Evolutionary conservation across 2,113 vertebrate species (phyloP).

Genomic region (Gopherus evgoodei): DNA sequence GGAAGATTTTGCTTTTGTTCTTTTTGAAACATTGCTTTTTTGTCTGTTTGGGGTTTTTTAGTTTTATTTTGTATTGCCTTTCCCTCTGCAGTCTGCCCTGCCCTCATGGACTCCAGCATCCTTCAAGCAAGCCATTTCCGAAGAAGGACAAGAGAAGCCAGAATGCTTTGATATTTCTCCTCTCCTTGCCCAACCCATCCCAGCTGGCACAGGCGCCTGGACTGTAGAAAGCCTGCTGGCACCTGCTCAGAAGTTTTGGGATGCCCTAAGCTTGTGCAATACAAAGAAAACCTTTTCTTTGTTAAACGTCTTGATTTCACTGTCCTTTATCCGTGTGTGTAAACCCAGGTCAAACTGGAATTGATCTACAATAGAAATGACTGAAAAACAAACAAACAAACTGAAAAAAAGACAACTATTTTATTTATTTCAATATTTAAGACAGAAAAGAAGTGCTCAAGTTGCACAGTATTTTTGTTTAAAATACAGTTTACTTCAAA

Average conservation of each 20-base stretch:
- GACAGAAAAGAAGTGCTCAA: conserved; percentile 77
- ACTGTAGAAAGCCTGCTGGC: conserved; percentile 67
- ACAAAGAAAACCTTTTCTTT: conserved; percentile 73
- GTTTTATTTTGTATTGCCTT: conserved; percentile 82
- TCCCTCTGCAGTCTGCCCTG: conserved; percentile 78
- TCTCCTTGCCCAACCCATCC: conserved; percentile 72
- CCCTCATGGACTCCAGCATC: conserved; percentile 65
- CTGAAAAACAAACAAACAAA: conserved; percentile 74
- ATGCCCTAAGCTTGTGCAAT: conserved; percentile 81
- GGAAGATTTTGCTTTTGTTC: conserved; percentile 23
- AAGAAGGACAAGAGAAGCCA: conserved; percentile 72
- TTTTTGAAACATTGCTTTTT: conserved; percentile 37
- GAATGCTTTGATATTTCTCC: conserved; percentile 58
- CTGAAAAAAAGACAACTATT: conserved; percentile 79
- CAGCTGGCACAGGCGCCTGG: conserved; percentile 72
- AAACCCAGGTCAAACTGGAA: conserved; percentile 79
- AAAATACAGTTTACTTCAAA: conserved; percentile 80
- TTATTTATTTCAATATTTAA: conserved; percentile 88
- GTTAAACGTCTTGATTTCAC: conserved; percentile 67
- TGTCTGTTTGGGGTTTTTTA: conserved; percentile 67
- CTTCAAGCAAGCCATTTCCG: conserved; percentile 80
- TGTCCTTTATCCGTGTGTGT: conserved; percentile 76
- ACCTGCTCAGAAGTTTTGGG: conserved; percentile 72
- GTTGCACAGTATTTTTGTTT: conserved; percentile 85
- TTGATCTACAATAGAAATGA: conserved; percentile 76